phyloP scores from a whole-genome alignment of 2,888 invertebrate species.

The Coenonympha glycerion region DNA sequence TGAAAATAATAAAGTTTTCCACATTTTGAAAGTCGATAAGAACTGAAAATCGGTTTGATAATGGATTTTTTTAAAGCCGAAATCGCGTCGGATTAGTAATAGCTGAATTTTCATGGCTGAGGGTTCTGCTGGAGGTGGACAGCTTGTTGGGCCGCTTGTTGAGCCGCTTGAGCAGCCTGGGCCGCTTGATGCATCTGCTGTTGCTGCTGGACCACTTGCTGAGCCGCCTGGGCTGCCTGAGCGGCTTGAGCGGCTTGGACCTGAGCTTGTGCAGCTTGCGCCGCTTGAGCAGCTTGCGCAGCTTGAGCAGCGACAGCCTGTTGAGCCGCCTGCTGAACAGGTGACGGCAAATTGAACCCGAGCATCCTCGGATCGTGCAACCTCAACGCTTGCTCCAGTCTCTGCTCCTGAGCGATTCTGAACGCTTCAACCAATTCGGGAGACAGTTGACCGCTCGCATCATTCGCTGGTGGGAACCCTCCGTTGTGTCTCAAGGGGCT shows the following conservation, averaged over 20 bases:
- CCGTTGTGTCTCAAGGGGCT: conserved; percentile 70
- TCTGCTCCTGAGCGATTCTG: conserved; percentile 83
- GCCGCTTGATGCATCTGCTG: conserved; percentile 55
- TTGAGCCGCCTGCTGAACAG: conserved; percentile 63
- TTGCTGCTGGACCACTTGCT: conserved; percentile 49
- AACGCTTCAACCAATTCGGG: conserved; percentile 84
- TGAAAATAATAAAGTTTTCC: conserved; percentile 36
- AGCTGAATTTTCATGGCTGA: conserved; percentile 87
- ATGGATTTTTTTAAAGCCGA: conserved; percentile 36
- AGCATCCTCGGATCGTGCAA: conserved; percentile 88
- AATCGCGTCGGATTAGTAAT: conserved; percentile 82
- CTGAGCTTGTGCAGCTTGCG: conserved; percentile 44
- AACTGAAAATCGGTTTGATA: conserved; percentile 6
- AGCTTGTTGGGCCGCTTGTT: conserved; percentile 67
- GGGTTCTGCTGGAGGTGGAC: conserved; percentile 74
- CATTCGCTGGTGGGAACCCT: conserved; percentile 59
- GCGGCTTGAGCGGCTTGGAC: conserved; percentile 35
- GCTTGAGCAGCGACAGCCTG: conserved; percentile 46
- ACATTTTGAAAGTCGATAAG: conserved; percentile 1
- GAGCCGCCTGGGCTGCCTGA: conserved; percentile 45
- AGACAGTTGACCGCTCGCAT: conserved; percentile 76
- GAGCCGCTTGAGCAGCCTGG: conserved; percentile 44
- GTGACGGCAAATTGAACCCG: conserved; percentile 81
- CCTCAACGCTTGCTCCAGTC: conserved; percentile 87
- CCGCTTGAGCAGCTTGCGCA: conserved; percentile 46